Base-by-base conservation (phyloP, 2,113 vertebrate species). In the Oxygymnocypris stewartii region DNA sequence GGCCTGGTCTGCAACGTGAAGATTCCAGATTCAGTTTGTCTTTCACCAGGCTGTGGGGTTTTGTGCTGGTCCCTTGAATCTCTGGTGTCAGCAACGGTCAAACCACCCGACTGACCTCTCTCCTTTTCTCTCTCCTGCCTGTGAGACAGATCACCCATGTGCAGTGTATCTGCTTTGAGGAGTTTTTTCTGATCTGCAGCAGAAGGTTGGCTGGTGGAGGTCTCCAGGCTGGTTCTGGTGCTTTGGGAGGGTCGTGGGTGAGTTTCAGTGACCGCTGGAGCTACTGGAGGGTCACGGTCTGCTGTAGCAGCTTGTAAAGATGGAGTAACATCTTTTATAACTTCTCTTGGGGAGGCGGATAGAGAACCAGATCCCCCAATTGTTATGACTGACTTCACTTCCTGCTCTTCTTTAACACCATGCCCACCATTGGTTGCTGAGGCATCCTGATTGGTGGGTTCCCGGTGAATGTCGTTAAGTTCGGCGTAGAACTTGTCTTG, bases 401-500 rank as follows among this genome's bases (percentile, higher is more conserved):
- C 94, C 88, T 93, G 92, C 0, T 94, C 93, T 81, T 95, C 94
- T 1, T 8, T 35, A 89, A 95, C 88, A 90, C 91, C 93, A 51
- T 92, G 94, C 20, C 93, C 90, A 54, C 95, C 94, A 69, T 95
- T 95, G 0, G 94, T 89, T 42, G 94, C 88, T 0, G 85, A 47
- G 0, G 89, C 89, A 0, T 90, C 89, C 13, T 94, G 93, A 6
- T 93, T 71, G 82, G 91, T 87, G 0, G 92, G 89, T 73, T 95
- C 91, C 2, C 85, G 93, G 78, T 96, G 96, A 86, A 97, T 91
- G 16, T 98, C 97, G 0, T 90, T 97, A 63, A 99, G 95, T 86
- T 99, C 98, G 0, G 98, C 98, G 0, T 99, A 99, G 92, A 99
- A 99, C 88, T 98, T 98, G 88, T 99, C 97, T 93, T 99, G 98